Evolutionary conservation across 1,140 invertebrate species (phyloP).

Genomic region (Teleogryllus occipitalis): DNA sequence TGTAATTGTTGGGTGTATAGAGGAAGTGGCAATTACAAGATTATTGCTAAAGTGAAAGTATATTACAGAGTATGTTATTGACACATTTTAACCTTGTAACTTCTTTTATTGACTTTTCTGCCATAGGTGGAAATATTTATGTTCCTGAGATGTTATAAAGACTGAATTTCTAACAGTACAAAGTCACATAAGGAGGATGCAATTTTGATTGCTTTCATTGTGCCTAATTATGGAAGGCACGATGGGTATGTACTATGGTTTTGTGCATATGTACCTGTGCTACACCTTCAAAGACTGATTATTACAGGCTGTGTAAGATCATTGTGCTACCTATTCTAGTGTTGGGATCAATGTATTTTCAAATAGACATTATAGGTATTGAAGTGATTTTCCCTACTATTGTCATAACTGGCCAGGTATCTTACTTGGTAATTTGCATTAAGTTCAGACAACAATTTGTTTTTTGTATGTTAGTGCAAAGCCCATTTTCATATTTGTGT

Average conservation of each 20-base stretch:
- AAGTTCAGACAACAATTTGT: no score
- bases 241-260: not conserved
- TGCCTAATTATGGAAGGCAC: not conserved
- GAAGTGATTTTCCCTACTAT: no score
- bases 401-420: no score
- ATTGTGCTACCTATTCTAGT: not conserved
- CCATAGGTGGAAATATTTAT: not conserved
- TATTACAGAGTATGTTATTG: not conserved
- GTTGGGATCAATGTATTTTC: not conserved
- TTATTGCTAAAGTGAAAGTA: not conserved
- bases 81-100: not conserved
- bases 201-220: not conserved
- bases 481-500: no score
- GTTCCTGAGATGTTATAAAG: not conserved
- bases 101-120: not conserved
- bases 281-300: not conserved
- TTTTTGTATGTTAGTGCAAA: no score
- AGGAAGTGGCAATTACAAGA: not conserved
- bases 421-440: no score
- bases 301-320: not conserved
- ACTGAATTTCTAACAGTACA: conserved; percentile 1
- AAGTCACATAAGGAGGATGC: not conserved
- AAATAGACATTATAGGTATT: no score
- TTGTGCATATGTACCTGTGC: conserved; percentile 3
- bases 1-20: not conserved